These are phyloP conservation scores for Rhinichthys klamathensis DNA, from an alignment of 2,113 vertebrate species.

Conservation along the genomic window DNA sequence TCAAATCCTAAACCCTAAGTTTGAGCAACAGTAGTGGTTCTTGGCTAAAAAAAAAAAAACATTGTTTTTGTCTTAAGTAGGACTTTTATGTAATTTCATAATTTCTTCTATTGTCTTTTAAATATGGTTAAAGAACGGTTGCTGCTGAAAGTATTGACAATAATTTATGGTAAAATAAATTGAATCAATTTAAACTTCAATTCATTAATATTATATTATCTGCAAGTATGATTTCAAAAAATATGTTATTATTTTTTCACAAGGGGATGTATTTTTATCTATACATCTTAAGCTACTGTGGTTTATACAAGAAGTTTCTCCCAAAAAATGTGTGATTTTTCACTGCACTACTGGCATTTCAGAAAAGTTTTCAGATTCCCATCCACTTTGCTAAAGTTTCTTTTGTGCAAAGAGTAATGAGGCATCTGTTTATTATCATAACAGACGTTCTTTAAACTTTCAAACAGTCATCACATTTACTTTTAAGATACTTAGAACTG, in stretches of 20 bases:
- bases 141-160: neutral
- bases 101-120: neutral
- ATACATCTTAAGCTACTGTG: neutral
- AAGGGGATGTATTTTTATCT: neutral
- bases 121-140: neutral
- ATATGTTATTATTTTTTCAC: neutral
- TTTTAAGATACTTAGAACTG: slow-evolving; percentile 10
- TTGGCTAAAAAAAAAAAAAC: no score
- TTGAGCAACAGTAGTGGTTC: no score
- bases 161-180: neutral
- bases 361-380: slow-evolving; percentile 13
- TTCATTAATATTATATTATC: neutral
- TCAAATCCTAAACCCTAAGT: no score
- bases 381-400: neutral
- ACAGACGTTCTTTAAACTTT: slow-evolving; percentile 25
- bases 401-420: slow-evolving; percentile 21
- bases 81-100: neutral
- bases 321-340: neutral
- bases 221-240: neutral
- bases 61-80: no score
- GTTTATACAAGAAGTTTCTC: neutral
- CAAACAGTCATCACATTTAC: slow-evolving; percentile 31
- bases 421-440: slow-evolving; percentile 22
- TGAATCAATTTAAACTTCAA: neutral
- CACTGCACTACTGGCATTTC: neutral